These are phyloP conservation scores for Paedocypris micromegethes DNA, from an alignment of 2,797 vertebrate species.

Conservation along the genomic window DNA sequence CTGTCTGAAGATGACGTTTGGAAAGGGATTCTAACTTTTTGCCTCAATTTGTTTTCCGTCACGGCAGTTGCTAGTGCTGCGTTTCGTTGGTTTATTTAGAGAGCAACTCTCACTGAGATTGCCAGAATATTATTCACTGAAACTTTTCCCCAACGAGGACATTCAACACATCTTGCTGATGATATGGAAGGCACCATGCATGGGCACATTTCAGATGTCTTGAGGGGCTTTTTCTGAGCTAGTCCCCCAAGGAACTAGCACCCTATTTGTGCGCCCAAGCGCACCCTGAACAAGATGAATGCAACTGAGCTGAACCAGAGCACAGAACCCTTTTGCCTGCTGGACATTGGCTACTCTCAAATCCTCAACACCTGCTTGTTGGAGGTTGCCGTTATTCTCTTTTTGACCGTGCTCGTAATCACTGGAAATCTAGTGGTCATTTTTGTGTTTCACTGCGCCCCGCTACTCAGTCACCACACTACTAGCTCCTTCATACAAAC, in stretches of 20 bases:
- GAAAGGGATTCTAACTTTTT: too few species aligned
- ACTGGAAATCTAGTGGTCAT: slow-evolving; percentile 94
- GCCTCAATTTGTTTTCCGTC: too few species aligned
- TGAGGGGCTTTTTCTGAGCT: slow-evolving; percentile 35
- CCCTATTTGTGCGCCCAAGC: slow-evolving; percentile 52
- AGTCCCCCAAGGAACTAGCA: slow-evolving; percentile 42
- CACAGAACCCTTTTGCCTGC: slow-evolving; percentile 82
- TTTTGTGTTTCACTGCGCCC: slow-evolving; percentile 97
- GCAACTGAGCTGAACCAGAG: slow-evolving; percentile 83
- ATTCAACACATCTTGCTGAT: slow-evolving; percentile 24
- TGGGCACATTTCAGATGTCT: slow-evolving; percentile 24
- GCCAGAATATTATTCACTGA: not conserved
- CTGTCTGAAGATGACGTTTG: slow-evolving; percentile 9
- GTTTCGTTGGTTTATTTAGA: slow-evolving; percentile 1
- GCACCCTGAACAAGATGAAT: slow-evolving; percentile 87
- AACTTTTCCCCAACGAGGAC: slow-evolving; percentile 14
- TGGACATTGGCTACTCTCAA: slow-evolving; percentile 84
- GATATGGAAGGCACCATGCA: slow-evolving; percentile 44
- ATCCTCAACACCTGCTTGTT: slow-evolving; percentile 84
- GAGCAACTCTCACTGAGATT: not conserved
- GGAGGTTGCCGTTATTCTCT: slow-evolving; percentile 87
- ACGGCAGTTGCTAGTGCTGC: not conserved
- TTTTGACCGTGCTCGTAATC: slow-evolving; percentile 91
- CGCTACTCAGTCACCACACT: slow-evolving; percentile 91
- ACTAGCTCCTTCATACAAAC: slow-evolving; percentile 98